phyloP scores from a whole-genome alignment of 2,113 vertebrate genomes.

The Anseranas semipalmata region DNA sequence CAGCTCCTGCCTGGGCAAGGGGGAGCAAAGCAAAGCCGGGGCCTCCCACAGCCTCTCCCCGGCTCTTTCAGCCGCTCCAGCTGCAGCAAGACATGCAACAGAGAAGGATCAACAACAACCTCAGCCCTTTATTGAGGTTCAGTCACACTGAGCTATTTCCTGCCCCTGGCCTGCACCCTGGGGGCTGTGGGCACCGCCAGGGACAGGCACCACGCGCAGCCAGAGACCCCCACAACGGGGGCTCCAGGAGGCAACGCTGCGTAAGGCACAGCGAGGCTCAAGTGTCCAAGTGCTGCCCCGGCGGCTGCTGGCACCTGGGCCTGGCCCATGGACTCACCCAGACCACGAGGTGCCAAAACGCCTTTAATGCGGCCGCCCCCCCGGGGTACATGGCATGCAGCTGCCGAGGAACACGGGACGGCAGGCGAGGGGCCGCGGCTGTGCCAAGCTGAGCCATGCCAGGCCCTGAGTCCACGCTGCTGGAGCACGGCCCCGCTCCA shows the following conservation, averaged over 20 bases:
- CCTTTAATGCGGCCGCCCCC: rapidly evolving
- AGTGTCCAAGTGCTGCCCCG: background rate
- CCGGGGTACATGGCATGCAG: rapidly evolving
- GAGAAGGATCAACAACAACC: background rate
- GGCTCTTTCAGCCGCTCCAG: no score
- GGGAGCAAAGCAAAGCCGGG: background rate
- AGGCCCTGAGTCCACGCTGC: rapidly evolving
- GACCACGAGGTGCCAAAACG: rapidly evolving
- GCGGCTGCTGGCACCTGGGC: rapidly evolving
- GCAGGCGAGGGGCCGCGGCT: rapidly evolving
- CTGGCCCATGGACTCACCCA: background rate
- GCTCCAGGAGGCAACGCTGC: rapidly evolving
- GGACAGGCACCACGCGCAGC: no score
- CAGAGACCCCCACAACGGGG: rapidly evolving
- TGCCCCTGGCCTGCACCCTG: no score
- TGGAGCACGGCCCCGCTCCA: rapidly evolving
- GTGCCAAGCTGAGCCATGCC: rapidly evolving
- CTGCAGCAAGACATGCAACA: background rate
- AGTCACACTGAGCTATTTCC: rapidly evolving
- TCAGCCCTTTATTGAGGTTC: slow-evolving; percentile 27
- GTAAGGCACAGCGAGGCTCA: background rate
- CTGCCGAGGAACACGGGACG: rapidly evolving
- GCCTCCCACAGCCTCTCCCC: background rate
- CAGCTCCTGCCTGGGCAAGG: rapidly evolving
- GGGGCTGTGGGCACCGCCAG: rapidly evolving